Evolutionary conservation across 2,113 vertebrate species (phyloP).

Genomic region (Pseudolaguvia tuberculata): DNA sequence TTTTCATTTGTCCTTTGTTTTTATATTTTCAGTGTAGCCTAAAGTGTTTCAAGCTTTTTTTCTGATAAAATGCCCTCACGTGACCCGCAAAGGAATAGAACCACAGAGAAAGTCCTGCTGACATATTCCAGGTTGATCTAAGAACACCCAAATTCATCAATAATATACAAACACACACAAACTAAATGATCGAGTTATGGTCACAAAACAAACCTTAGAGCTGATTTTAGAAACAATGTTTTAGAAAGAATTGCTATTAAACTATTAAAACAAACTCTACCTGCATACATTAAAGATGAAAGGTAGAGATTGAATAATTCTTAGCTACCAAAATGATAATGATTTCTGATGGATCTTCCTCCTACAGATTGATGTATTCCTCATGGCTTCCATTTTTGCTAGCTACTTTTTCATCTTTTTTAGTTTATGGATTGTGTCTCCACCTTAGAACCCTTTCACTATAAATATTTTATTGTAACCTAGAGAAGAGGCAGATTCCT

Average conservation of each 20-base stretch:
- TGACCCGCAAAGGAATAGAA: neutral
- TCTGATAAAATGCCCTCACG: neutral
- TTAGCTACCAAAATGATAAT: no score
- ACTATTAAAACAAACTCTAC: neutral
- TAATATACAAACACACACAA: neutral
- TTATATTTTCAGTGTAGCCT: neutral
- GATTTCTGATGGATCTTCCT: neutral
- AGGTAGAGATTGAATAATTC: no score
- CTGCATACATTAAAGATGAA: no score
- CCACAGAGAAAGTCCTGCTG: neutral
- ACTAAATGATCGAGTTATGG: neutral
- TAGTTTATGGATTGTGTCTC: no score
- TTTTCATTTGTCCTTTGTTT: neutral
- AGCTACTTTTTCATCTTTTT: no score
- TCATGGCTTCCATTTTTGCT: neutral
- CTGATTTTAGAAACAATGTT: neutral
- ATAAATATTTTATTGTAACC: no score
- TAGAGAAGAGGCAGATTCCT: no score
- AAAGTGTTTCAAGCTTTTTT: neutral
- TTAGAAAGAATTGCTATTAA: neutral
- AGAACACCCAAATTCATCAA: neutral
- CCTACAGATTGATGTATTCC: neutral
- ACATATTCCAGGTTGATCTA: neutral
- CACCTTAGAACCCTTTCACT: no score
- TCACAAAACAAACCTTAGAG: neutral